Evolutionary conservation across 2,113 vertebrate genomes (phyloP).

Genomic region (Rhea pennata): DNA sequence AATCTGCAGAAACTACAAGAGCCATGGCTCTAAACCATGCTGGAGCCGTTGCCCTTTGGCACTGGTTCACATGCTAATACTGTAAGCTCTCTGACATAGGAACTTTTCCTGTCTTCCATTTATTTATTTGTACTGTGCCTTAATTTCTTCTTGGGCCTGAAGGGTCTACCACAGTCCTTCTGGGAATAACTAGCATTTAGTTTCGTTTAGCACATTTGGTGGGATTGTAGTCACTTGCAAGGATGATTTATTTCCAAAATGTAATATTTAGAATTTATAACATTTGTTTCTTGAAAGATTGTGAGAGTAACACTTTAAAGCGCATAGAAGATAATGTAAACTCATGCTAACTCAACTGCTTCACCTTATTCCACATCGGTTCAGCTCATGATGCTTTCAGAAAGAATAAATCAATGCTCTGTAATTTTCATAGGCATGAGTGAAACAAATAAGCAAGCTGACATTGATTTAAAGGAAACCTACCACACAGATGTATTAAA

Average conservation of each 20-base stretch:
- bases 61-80: neutral
- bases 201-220: neutral
- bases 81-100: neutral
- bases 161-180: neutral
- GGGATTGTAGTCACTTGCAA: neutral
- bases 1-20: neutral
- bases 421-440: neutral
- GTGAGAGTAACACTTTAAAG: neutral
- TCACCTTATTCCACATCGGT: neutral
- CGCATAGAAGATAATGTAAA: neutral
- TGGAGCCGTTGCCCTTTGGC: neutral
- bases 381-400: neutral
- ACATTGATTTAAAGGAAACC: neutral
- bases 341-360: neutral
- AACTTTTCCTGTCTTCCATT: neutral
- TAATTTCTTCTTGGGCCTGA: neutral
- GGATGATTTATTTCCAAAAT: slow-evolving; percentile 1
- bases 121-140: neutral
- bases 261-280: neutral
- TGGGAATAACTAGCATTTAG: neutral
- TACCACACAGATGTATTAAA: neutral
- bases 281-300: neutral
- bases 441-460: neutral
- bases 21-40: neutral
- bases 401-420: neutral